Evolutionary conservation across 2,888 invertebrate genomes (phyloP).

Genomic region (Drosophila setosimentum): DNA sequence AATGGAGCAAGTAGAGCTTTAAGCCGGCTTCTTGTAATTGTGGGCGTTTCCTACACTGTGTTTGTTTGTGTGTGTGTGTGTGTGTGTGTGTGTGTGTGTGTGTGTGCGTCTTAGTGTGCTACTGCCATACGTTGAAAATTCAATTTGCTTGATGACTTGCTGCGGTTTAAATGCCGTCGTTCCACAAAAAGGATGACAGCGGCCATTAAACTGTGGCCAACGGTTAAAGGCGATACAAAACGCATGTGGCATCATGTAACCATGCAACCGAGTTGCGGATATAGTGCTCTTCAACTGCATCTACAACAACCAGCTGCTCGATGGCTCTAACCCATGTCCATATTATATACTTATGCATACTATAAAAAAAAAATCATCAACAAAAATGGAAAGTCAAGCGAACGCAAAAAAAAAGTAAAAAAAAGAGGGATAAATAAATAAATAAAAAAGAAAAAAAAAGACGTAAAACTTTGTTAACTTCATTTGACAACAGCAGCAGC

Average conservation of each 20-base stretch:
- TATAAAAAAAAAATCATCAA: constrained; percentile 39
- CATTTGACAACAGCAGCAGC: constrained; percentile 66
- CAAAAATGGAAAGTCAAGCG: constrained; percentile 28
- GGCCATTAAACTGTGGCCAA: constrained; percentile 73
- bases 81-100: constrained; percentile 27
- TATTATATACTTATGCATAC: constrained; percentile 68
- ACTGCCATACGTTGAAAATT: constrained; percentile 83
- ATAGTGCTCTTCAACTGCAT: constrained; percentile 2
- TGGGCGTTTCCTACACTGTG: constrained; percentile 40
- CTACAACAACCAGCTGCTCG: constrained; percentile 20
- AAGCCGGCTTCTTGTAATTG: constrained; percentile 54
- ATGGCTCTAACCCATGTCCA: constrained; percentile 54
- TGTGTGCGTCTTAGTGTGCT: constrained; percentile 31
- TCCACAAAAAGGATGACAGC: constrained; percentile 68
- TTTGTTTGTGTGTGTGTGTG: constrained; percentile 22
- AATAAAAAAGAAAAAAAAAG: constrained; percentile 50
- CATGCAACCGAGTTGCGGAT: constrained; percentile 4
- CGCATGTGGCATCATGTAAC: constrained; percentile 44
- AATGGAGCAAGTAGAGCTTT: constrained; percentile 56
- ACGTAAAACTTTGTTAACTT: constrained; percentile 77
- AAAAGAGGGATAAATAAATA: constrained; percentile 38
- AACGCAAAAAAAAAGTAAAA: constrained; percentile 15
- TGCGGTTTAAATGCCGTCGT: constrained; percentile 76
- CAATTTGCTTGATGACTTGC: constrained; percentile 83
- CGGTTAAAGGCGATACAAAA: constrained; percentile 59